Evolutionary conservation across 2,113 vertebrate genomes (phyloP), one percentile per base, ranked within the genome.

Genomic region (Caloenas nicobarica): DNA sequence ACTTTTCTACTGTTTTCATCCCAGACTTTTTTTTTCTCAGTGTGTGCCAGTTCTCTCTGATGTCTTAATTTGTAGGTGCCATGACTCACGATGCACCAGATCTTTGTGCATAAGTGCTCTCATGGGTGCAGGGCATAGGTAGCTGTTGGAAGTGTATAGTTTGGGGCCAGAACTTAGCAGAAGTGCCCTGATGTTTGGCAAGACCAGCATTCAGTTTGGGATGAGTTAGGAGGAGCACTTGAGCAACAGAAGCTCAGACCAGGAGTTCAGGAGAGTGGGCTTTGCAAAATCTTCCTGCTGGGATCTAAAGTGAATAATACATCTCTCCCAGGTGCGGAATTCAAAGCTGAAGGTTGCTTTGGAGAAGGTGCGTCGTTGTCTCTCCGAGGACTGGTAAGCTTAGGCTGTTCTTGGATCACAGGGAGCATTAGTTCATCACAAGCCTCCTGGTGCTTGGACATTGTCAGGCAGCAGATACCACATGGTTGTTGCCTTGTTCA

Each of bases 31-130:
- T 31, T 34, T 36, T 54, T 15, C 29, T 2, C 61, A 46, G 4
- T 4, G 6, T 46, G 25, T 6, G 2, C 15, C 38, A 16, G 18
- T 74, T 78, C 9, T 71, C 21, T 74, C n/a, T 0, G 1, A 2
- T 54, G 15, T 61, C 36, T 84, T 3, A 10, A 9, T 21, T 85
- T 0, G 1, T 4, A 60, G 36, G 36, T 86, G 22, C 54, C 19
- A 6, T 40, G 66, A 50, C 15, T 46, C 10, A 22, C 5, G 12
- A 24, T 15, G 10, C 48, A 53, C 26, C 61, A 74, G 11, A 40
- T 40, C 33, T 71, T 71, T 36, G 60, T 65, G 40, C 4, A 1
- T 24, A 34, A 28, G 29, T 71, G 17, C 21, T 84, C 9, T 34
- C 31, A 46, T 24, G 46, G 33, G 31, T 74, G 48, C 46, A 70